Evolutionary conservation across 1,140 invertebrate genomes (phyloP), one percentile per base, ranked within the genome.

Genomic region (Theocolax elegans): DNA sequence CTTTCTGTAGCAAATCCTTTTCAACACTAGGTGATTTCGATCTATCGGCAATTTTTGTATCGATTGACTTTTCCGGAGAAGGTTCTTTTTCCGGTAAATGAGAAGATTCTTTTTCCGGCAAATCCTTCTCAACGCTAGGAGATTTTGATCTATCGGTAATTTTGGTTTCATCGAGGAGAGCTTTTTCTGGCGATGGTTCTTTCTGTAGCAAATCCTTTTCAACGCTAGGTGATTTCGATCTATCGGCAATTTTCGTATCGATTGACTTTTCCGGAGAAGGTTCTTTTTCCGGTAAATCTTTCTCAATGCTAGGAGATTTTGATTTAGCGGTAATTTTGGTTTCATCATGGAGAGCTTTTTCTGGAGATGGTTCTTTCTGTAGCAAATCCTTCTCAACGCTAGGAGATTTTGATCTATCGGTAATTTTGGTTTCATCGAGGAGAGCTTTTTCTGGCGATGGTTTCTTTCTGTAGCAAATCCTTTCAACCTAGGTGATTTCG

Each of bases 221-320:
- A 17, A 31, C 10, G 62, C 44, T 72, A 27, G 73, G 62, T 17
- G 69, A 72, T 56, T 54, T 72, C 6, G 73, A 74, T 56, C 3
- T 71, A 12, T 4, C 10, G 9, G 21, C 1, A 21, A 12, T 6
- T 13, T 19, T n/a, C n/a, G 19, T 1, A 40, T 13, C 1, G 8
- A n/a, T n/a, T 27, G 15, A 63, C 35, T 63, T 35, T 6, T n/a
- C 23, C 48, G n/a, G 8, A 21, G 19, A 48, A 31, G 10, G n/a
- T 29, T 51, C 44, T 62, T 48, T 29, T 17, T 48, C 17, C 6
- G 21, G 2, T 31, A 40, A 40, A 1, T 58, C 27, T 60, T 64
- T 62, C 35, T 69, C 29, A 51, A n/a, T 12, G 29, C n/a, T 56
- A 25, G 48, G 6, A 27, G 49, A 35, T 40, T 19, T 29, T 9